Conservation (phyloP, 1,140 invertebrate genomes). For the Solenopsis fugax region DNA sequence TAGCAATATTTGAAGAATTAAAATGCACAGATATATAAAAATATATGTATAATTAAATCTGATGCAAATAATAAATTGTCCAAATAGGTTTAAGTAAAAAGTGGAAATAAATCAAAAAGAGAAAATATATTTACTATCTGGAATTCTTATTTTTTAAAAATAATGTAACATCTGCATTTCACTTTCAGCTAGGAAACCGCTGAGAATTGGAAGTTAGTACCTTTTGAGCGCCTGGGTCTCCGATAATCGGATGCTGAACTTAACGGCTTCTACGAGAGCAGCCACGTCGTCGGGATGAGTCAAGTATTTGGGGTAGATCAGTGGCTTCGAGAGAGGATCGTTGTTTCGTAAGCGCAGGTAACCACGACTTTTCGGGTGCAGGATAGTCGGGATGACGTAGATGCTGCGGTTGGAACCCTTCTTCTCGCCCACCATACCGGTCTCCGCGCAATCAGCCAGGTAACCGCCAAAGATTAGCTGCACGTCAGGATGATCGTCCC, state of each 20-base stretch:
- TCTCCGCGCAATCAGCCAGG: slow-evolving; percentile 93
- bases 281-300: slow-evolving; percentile 92
- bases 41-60: neutral
- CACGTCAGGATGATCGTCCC: slow-evolving; percentile 93
- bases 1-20: neutral
- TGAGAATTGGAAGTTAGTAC: slow-evolving; percentile 85
- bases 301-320: slow-evolving; percentile 95
- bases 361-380: slow-evolving; percentile 94
- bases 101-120: neutral
- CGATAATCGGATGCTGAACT: slow-evolving; percentile 90
- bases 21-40: neutral
- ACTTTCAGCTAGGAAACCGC: neutral
- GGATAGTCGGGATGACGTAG: slow-evolving; percentile 90
- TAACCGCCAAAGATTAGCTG: slow-evolving; percentile 95
- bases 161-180: neutral
- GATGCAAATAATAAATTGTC: neutral
- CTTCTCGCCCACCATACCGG: slow-evolving; percentile 93
- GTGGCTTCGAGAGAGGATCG: slow-evolving; percentile 93
- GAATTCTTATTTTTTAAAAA: neutral
- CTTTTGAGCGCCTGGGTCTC: slow-evolving; percentile 89
- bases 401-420: slow-evolving; percentile 85
- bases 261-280: slow-evolving; percentile 91
- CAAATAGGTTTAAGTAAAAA: neutral
- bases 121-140: neutral
- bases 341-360: slow-evolving; percentile 90